phyloP scores from a whole-genome alignment of 2,113 vertebrate species.

The Okapia johnstoni region DNA sequence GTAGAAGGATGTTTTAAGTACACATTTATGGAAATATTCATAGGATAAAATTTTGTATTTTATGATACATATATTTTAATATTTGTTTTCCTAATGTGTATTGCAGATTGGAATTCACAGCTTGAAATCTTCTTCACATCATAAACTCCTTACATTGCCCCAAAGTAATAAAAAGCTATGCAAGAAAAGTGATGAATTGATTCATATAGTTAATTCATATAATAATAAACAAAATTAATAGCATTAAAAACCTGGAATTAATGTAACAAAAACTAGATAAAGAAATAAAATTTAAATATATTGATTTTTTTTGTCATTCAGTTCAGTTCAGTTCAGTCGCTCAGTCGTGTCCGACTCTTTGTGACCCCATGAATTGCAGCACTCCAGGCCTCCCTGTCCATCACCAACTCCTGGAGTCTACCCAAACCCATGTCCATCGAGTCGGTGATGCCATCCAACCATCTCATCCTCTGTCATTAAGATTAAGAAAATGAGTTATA shows the following conservation, averaged over 20 bases:
- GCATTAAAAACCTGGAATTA: background rate
- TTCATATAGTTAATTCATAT: background rate
- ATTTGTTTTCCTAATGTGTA: background rate
- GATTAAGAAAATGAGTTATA: background rate
- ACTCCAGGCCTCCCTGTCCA: too few species aligned
- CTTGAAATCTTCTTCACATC: background rate
- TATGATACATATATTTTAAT: constrained; percentile 2
- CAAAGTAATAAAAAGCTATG: background rate
- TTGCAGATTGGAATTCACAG: background rate
- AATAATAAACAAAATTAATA: background rate
- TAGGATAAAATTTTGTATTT: constrained; percentile 1
- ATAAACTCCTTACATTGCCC: background rate
- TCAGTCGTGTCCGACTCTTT: too few species aligned
- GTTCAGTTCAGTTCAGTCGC: too few species aligned
- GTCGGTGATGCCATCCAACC: too few species aligned
- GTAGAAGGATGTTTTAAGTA: constrained; percentile 46
- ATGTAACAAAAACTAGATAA: background rate
- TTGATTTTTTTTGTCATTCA: constrained; percentile 3
- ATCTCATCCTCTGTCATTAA: too few species aligned
- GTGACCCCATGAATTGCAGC: too few species aligned
- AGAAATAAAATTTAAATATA: background rate
- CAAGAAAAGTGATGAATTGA: background rate
- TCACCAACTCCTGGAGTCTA: too few species aligned
- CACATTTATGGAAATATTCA: background rate
- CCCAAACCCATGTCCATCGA: too few species aligned